Evolutionary conservation across 2,113 vertebrate species (phyloP), one percentile per base, ranked within the genome.

Genomic region (Bujurquina vittata): DNA sequence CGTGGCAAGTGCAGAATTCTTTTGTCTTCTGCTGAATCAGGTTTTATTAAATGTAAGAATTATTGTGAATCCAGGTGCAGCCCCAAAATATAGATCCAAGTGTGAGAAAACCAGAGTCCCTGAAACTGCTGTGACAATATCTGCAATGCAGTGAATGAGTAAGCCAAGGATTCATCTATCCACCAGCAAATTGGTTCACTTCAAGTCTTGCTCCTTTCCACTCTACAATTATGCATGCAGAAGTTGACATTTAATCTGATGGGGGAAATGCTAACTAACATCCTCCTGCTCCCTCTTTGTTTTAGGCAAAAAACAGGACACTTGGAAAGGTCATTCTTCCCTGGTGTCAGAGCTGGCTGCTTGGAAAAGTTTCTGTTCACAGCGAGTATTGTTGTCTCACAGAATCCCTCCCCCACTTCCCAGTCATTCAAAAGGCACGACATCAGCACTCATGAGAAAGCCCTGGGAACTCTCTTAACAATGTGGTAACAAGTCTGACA

Each of bases 171-270:
- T 87, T 85, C 80, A 61, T 91, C 81, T 72, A 81, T 63, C 80
- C 86, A 83, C 26, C 77, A 81, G 87, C 78, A 92, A 90, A 92
- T 88, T 90, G 88, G 84, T 85, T 75, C 83, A 78, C 81, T 81
- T 85, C 78, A 82, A 88, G 75, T 87, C 88, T 73, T 69, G 85
- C 83, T 87, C 52, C 79, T 80, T 80, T 69, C 74, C 80, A 49
- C 80, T 85, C 56, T 60, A 84, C 86, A 90, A 94, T 94, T 93
- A 95, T 90, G 85, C 91, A 95, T 95, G 93, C 93, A 91, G 90
- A 88, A 82, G 83, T 80, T 95, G 94, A 92, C 93, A 95, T 94
- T 94, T 94, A 92, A 92, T 94, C 85, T 80, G 92, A 93, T 91
- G 87, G 87, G 79, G 84, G 80, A 88, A 92, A 94, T 91, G 92